phyloP scores from a whole-genome alignment of 1,140 invertebrate genomes.

The Pseudomyrmex flavicornis region DNA sequence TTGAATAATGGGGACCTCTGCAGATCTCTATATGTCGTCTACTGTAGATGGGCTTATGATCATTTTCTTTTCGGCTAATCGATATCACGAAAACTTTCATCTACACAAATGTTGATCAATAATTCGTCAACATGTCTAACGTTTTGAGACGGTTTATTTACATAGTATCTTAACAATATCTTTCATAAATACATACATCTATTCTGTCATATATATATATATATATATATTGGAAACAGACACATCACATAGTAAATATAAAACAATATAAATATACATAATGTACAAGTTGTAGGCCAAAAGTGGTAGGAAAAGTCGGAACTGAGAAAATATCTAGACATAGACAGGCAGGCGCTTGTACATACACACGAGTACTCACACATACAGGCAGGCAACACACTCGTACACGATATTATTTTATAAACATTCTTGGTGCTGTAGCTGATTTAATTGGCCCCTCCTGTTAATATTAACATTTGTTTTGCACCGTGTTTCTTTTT shows the following conservation, averaged over 20 bases:
- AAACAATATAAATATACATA: constrained; percentile 77
- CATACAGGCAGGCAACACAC: constrained; percentile 1
- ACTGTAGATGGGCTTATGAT: too few relatives aligned
- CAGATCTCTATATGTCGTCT: too few relatives aligned
- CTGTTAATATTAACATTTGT: constrained; percentile 58
- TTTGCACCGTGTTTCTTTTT: constrained; percentile 7
- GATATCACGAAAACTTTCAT: neutral
- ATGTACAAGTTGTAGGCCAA: constrained; percentile 73
- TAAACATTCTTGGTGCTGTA: constrained; percentile 21
- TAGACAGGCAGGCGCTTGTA: neutral
- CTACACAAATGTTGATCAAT: too few relatives aligned
- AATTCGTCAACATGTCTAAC: constrained; percentile 26
- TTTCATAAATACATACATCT: constrained; percentile 74
- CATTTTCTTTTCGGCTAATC: neutral
- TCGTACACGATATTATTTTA: too few relatives aligned
- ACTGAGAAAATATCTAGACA: constrained; percentile 39
- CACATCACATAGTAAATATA: constrained; percentile 67
- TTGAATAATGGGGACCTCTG: too few relatives aligned
- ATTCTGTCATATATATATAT: constrained; percentile 56
- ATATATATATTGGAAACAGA: constrained; percentile 54
- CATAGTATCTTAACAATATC: constrained; percentile 66
- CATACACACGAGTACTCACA: neutral
- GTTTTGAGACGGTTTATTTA: constrained; percentile 70
- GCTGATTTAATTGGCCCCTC: constrained; percentile 68
- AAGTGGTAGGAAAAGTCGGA: constrained; percentile 59